phyloP scores from a whole-genome alignment of 2,888 invertebrate species.

The Meloe dianella region DNA sequence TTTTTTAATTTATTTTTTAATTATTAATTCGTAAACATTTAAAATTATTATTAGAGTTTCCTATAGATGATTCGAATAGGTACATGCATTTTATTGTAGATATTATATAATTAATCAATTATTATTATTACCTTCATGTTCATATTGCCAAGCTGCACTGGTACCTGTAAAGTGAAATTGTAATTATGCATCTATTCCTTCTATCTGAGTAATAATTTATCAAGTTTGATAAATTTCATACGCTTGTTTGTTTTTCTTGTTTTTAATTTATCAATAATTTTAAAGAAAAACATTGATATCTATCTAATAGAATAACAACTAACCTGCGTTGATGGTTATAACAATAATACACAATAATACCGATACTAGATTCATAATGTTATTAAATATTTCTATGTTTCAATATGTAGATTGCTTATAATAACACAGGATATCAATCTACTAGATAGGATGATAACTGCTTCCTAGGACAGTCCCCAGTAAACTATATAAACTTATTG shows the following conservation, averaged over 20 bases:
- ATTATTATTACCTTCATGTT: slow-evolving; percentile 35
- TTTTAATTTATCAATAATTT: too few species aligned
- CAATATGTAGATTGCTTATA: neutral
- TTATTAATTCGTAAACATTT: neutral
- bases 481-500: slow-evolving; percentile 36
- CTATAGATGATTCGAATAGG: too few species aligned
- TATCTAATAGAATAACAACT: too few species aligned
- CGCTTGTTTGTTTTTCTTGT: neutral
- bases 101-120: slow-evolving; percentile 12
- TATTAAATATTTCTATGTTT: neutral
- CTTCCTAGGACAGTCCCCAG: slow-evolving; percentile 36
- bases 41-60: neutral
- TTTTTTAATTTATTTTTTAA: neutral
- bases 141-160: slow-evolving; percentile 31
- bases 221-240: neutral
- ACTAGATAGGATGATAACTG: too few species aligned
- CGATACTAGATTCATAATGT: slow-evolving; percentile 20
- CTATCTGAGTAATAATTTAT: neutral
- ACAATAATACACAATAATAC: slow-evolving; percentile 5
- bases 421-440: slow-evolving; percentile 11
- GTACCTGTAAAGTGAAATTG: slow-evolving; percentile 3
- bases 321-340: slow-evolving; percentile 13
- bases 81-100: neutral
- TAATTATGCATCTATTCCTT: too few species aligned
- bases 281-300: too few species aligned